These are phyloP conservation scores for Cydia amplana DNA, from an alignment of 1,140 invertebrate genomes.

Conservation along the genomic window DNA sequence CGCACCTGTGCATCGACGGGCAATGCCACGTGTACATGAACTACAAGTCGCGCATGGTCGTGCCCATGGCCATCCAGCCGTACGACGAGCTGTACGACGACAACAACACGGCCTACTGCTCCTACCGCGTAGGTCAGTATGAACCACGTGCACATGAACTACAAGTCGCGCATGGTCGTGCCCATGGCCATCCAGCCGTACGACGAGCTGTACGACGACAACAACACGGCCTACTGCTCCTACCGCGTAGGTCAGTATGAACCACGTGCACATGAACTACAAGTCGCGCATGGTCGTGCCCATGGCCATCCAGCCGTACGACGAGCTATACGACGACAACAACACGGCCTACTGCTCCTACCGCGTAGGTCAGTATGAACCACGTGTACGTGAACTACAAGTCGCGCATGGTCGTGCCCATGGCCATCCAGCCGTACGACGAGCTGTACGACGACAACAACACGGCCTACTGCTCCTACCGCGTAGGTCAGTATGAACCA, in stretches of 20 bases:
- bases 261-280: slow-evolving; percentile 80
- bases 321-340: slow-evolving; percentile 66
- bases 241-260: slow-evolving; percentile 57
- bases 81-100: slow-evolving; percentile 67
- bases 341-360: too few species aligned
- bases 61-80: slow-evolving; percentile 79
- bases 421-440: slow-evolving; percentile 76
- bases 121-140: slow-evolving; percentile 59
- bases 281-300: slow-evolving; percentile 78
- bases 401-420: slow-evolving; percentile 76
- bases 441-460: slow-evolving; percentile 66
- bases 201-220: slow-evolving; percentile 63
- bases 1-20: slow-evolving; percentile 71
- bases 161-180: slow-evolving; percentile 76
- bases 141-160: slow-evolving; percentile 80
- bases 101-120: slow-evolving; percentile 66
- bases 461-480: slow-evolving; percentile 67
- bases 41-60: slow-evolving; percentile 74
- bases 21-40: slow-evolving; percentile 83
- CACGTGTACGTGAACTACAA: slow-evolving; percentile 82
- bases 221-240: slow-evolving; percentile 65
- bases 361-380: too few species aligned
- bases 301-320: slow-evolving; percentile 77
- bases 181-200: slow-evolving; percentile 79
- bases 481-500: slow-evolving; percentile 62